Base-by-base conservation (phyloP, 2,888 invertebrate species). In the Luperina nickerlii region DNA sequence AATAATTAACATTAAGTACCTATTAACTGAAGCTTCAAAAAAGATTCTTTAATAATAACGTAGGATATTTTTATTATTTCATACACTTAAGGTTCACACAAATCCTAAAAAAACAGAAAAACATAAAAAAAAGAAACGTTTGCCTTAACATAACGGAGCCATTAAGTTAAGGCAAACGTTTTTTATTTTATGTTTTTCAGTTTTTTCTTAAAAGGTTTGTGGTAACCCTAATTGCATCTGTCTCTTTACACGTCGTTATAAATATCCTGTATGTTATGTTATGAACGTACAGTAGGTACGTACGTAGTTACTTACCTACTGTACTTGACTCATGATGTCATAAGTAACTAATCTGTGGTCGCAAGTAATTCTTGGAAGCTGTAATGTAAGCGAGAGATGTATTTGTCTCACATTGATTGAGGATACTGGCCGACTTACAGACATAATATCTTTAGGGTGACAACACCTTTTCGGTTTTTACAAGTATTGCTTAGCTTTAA, bases 251-350 rank as follows among this genome's bases (percentile, higher is more conserved):
- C 18, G 45, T 54, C 60, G 15, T 67, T 67, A 67, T 42, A 71
- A 65, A 81, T 79, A 63, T 65, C 20, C n/a, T 80, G 15, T 45
- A 15, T n/a, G 3, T n/a, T 42, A 65, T 2, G 27, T 42, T 32
- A 32, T 32, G 32, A 32, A 48, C 3, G 27, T 38, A 51, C 4
- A 65, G 9, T 54, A 51, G 24, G 48, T 78, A 57, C 20, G 27
- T 45, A n/a, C 11, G 3, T 32, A 32, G 32, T 32, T 32, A 38
- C 38, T 6, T 20, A 11, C 32, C 1, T 32, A 60, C 32, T 24
- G n/a, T n/a, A 60, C 69, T 79, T 71, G 67, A 38, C 73, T 60
- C 38, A 73, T 78, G 82, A 78, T 83, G 71, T 74, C 82, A 83
- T 66, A 78, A 9, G 45, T 60, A 60, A 60, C 57, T 27, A 78